A percentile compares a stretch with the other conserved stretches of the same genome.
These are phyloP conservation scores for Microtus montanus DNA, from an alignment of 2,113 vertebrate genomes.

Conservation along the genomic window DNA sequence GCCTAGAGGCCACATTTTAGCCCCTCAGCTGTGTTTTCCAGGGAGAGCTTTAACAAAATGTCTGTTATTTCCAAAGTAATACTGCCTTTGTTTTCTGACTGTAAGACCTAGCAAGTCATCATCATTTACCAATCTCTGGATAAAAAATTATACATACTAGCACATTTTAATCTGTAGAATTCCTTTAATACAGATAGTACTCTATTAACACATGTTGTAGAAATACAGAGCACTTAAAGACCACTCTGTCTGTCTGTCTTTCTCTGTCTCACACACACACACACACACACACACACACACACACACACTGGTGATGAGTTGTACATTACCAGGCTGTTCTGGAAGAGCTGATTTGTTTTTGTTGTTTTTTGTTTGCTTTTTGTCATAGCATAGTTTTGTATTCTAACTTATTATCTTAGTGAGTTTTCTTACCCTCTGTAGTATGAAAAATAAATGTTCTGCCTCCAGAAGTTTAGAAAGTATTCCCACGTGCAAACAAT, in stretches of 20 bases:
- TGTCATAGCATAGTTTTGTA: not conserved
- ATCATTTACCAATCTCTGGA: not conserved
- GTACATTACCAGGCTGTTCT: not conserved
- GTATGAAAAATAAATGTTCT: not conserved
- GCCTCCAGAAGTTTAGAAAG: not conserved
- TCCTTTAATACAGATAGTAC: not conserved
- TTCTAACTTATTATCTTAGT: not conserved
- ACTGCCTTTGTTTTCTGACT: not conserved
- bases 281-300: not conserved
- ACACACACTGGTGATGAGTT: not conserved
- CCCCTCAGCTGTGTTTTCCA: not conserved
- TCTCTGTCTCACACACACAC: not conserved
- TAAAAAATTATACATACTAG: not conserved
- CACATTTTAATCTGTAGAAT: not conserved
- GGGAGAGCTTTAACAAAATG: conserved; percentile 32
- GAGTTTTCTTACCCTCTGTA: not conserved
- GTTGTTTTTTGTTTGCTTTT: not conserved
- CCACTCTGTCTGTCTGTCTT: not conserved
- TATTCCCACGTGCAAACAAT: too few relatives aligned
- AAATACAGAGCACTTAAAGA: not conserved
- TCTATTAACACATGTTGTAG: not conserved
- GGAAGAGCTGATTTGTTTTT: not conserved
- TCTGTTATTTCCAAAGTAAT: not conserved
- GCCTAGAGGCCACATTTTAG: not conserved
- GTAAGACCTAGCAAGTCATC: not conserved